Base-by-base conservation (phyloP, 2,888 invertebrate genomes). In the Germaria angustata region DNA sequence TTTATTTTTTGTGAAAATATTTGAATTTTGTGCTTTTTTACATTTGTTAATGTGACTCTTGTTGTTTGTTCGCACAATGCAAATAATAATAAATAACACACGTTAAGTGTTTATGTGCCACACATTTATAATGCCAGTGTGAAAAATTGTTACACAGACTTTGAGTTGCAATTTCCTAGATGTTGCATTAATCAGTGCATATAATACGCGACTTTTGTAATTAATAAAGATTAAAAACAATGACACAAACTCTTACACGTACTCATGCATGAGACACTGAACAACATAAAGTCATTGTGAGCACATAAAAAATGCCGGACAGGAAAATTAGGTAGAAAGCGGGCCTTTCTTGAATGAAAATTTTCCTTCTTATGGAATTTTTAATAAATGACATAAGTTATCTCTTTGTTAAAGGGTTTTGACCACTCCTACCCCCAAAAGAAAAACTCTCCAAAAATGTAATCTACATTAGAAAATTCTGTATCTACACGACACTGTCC, bases 211-310 rank as follows among this genome's bases (percentile, higher is more conserved):
- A 88, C 89, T 89, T 88, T 86, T 87, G 89, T 88, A 89, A 89
- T 89, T 89, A 89, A 89, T 89, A 89, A 89, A 89, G 89, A 89
- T 89, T 89, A 89, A 89, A 87, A 77, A 71, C 80, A 76, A 76
- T 76, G 76, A 73, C 79, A 66, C 36, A 28, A 61, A 15, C 36
- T 57, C 53, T 61, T 69, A 46, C 17, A 66, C 9, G 34, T 5
- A 39, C 57, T 24, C 6, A 41, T 32, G 51, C 20, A 34, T 34
- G n/a, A 28, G 36, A 20, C 28, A 28, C 15, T 32, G 44, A 55
- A 57, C 17, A 41, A 24, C 41, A 36, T 24, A 34, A 65, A 49
- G n/a, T n/a, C 15, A 49, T 59, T 36, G 17, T 44, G 20, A 34
- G n/a, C 8, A 34, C 1, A 24, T 20, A 8, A 7, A 32, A 24